phyloP scores from a whole-genome alignment of 2,888 invertebrate genomes.

The Lithodes maja region DNA sequence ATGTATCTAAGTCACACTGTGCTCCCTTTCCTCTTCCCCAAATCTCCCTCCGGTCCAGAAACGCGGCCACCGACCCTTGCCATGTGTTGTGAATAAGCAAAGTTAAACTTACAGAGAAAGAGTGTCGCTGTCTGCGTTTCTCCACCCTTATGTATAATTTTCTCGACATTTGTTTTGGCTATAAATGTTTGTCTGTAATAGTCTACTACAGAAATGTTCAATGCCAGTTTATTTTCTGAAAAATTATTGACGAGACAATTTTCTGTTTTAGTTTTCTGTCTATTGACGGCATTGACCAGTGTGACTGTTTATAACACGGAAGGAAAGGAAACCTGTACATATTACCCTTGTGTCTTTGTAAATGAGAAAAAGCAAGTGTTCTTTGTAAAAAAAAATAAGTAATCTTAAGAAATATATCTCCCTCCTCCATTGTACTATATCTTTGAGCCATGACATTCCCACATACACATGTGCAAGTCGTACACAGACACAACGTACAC shows the following conservation, averaged over 20 bases:
- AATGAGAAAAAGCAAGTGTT: conserved; percentile 61
- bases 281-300: conserved; percentile 47
- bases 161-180: background rate
- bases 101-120: background rate
- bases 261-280: conserved; percentile 6
- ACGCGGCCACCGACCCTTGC: conserved; percentile 8
- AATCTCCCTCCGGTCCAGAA: background rate
- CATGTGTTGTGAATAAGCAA: conserved; percentile 51
- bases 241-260: background rate
- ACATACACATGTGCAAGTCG: background rate
- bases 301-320: conserved; percentile 42
- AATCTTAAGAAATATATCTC: conserved; percentile 57
- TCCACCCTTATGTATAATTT: conserved; percentile 21
- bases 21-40: conserved; percentile 6
- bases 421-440: conserved; percentile 37
- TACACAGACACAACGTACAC: background rate
- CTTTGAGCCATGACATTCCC: conserved; percentile 28
- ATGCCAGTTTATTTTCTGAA: conserved; percentile 42
- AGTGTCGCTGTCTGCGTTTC: conserved; percentile 14
- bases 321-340: conserved; percentile 55
- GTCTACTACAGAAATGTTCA: conserved; percentile 33
- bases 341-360: conserved; percentile 51
- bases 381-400: conserved; percentile 66
- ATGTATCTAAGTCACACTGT: conserved; percentile 20
- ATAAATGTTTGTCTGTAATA: conserved; percentile 29